Evolutionary conservation across 2,113 vertebrate species (phyloP).

Genomic region (Leptosomus discolor): DNA sequence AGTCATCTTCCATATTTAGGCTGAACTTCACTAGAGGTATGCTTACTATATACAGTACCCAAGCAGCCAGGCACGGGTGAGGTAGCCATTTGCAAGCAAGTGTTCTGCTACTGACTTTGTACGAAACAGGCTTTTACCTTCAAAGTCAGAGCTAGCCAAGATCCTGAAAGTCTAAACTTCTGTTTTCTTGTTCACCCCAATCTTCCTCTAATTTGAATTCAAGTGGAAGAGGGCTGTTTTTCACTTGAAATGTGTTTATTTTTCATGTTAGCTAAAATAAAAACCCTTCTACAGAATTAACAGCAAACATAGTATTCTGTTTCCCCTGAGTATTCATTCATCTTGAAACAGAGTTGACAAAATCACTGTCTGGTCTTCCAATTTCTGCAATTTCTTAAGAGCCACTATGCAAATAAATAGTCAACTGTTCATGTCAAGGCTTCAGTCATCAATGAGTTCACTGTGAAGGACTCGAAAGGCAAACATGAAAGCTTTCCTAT

Average conservation of each 20-base stretch:
- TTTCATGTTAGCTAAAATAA: background rate
- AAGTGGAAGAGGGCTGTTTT: background rate
- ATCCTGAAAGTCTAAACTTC: background rate
- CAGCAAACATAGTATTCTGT: background rate
- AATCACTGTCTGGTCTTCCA: background rate
- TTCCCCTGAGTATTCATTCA: background rate
- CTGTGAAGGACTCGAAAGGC: background rate
- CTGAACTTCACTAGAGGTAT: background rate
- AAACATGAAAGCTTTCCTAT: background rate
- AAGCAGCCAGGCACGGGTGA: background rate
- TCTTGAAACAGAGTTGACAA: background rate
- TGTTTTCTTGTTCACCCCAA: background rate
- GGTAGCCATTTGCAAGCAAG: background rate
- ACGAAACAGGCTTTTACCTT: background rate
- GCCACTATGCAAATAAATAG: conserved; percentile 1
- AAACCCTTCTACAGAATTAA: background rate
- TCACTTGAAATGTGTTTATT: background rate
- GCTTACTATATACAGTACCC: background rate
- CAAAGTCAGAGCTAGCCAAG: background rate
- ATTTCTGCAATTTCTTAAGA: background rate
- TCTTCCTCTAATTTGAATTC: background rate
- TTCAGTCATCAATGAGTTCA: background rate
- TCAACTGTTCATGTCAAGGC: background rate
- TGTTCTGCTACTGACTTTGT: background rate
- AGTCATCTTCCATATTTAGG: background rate